Percentiles rank a stretch among this genome's conserved stretches.
These are phyloP conservation scores for Zootermopsis nevadensis DNA, from an alignment of 2,888 invertebrate species.

Conservation along the genomic window DNA sequence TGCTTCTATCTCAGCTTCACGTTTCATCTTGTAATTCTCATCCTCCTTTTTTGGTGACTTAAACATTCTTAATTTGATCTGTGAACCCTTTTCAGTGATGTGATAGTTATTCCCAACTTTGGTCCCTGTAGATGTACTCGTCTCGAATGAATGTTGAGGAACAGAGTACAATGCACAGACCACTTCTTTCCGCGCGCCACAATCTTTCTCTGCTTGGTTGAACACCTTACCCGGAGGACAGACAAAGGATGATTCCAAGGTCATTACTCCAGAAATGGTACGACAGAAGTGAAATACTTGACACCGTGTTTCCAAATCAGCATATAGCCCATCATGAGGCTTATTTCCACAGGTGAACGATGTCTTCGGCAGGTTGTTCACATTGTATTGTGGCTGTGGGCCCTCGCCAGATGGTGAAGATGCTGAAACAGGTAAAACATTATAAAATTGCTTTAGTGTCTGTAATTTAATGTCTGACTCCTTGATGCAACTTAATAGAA, in stretches of 20 bases:
- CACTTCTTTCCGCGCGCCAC: conserved; percentile 42
- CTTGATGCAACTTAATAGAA: too few species aligned
- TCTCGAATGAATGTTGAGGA: conserved; percentile 39
- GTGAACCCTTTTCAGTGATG: background rate
- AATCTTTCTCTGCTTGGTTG: conserved; percentile 43
- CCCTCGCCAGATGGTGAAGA: background rate
- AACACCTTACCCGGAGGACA: conserved; percentile 47
- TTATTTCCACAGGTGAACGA: conserved; percentile 39
- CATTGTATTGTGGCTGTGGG: background rate
- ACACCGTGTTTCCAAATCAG: conserved; percentile 47
- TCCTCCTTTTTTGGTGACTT: background rate
- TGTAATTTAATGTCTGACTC: too few species aligned
- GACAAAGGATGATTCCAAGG: conserved; percentile 44
- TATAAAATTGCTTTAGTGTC: too few species aligned
- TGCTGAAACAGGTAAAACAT: background rate
- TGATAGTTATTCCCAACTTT: conserved; percentile 17
- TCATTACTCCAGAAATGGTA: conserved; percentile 1
- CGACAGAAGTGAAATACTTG: conserved; percentile 45
- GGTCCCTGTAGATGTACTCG: background rate
- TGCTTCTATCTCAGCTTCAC: background rate
- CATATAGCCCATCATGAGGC: conserved; percentile 42
- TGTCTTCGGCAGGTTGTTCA: conserved; percentile 39
- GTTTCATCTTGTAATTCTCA: conserved; percentile 16
- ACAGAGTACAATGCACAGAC: conserved; percentile 43
- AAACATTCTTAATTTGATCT: background rate